A percentile compares a stretch with the other conserved stretches of the same genome.
phyloP scores from a whole-genome alignment of 2,797 vertebrate genomes.

The Falco novaeseelandiae region DNA sequence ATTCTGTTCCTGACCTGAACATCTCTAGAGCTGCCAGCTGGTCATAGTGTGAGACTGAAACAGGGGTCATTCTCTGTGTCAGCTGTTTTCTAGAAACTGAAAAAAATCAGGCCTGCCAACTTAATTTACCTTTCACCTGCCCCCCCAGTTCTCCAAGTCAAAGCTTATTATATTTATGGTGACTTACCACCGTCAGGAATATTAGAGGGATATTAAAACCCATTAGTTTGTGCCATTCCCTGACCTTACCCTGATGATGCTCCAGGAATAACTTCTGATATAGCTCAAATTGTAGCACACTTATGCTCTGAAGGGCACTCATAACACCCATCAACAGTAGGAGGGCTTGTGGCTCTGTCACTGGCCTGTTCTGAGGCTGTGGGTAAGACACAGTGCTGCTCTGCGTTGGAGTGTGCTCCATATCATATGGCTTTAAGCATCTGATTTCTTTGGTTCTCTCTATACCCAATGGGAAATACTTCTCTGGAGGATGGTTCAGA shows the following conservation, averaged over 20 bases:
- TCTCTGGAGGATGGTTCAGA: neutral
- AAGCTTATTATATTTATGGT: neutral
- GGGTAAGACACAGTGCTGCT: neutral
- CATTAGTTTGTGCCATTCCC: neutral
- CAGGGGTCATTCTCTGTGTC: neutral
- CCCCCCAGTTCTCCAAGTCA: neutral
- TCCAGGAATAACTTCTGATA: neutral
- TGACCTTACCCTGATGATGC: neutral
- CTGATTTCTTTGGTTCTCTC: neutral
- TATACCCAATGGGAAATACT: neutral
- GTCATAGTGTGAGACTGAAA: neutral
- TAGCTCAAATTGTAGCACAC: neutral
- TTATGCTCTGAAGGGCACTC: neutral
- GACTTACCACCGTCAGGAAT: neutral
- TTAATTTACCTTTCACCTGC: neutral
- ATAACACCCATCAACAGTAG: neutral
- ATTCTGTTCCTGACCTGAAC: neutral
- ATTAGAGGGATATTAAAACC: neutral
- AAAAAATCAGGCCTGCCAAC: neutral
- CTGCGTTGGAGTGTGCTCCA: no score
- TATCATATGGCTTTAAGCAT: neutral
- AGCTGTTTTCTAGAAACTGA: neutral
- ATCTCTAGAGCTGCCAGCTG: neutral
- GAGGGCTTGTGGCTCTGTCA: neutral
- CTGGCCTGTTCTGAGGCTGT: neutral